Evolutionary conservation across 2,113 vertebrate species (phyloP).

Genomic region (Microcebus lehilahytsara): DNA sequence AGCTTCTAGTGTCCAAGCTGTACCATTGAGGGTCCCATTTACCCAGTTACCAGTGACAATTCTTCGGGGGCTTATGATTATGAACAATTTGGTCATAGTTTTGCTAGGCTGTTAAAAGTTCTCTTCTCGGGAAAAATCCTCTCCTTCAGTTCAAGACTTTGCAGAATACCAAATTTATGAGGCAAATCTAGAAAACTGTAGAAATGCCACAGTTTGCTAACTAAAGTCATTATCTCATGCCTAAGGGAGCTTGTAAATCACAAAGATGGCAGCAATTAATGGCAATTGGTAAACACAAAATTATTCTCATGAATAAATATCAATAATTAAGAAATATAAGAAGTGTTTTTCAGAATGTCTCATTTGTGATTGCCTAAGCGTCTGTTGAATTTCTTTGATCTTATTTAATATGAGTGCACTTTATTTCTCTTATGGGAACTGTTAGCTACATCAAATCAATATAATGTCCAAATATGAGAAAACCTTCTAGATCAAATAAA

Average conservation of each 20-base stretch:
- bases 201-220: background rate
- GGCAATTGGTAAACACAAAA: constrained; percentile 31
- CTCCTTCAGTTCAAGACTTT: constrained; percentile 2
- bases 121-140: constrained; percentile 2
- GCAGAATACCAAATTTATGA: background rate
- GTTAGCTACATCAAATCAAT: constrained; percentile 8
- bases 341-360: background rate
- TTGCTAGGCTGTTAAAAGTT: background rate
- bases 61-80: background rate
- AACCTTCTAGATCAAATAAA: background rate
- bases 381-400: background rate
- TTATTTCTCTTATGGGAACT: background rate
- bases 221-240: background rate
- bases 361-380: background rate
- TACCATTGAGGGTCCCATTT: background rate
- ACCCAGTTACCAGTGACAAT: background rate
- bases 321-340: constrained; percentile 30
- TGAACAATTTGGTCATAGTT: background rate
- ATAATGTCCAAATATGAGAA: background rate
- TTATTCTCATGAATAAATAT: constrained; percentile 43
- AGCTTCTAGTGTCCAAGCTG: background rate
- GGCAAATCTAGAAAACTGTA: constrained; percentile 14
- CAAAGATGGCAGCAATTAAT: constrained; percentile 37
- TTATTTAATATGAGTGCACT: background rate
- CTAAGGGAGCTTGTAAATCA: background rate